Evolutionary conservation across 2,113 vertebrate species (phyloP), one percentile per base, ranked within the genome.

Genomic region (Serilophus lunatus): DNA sequence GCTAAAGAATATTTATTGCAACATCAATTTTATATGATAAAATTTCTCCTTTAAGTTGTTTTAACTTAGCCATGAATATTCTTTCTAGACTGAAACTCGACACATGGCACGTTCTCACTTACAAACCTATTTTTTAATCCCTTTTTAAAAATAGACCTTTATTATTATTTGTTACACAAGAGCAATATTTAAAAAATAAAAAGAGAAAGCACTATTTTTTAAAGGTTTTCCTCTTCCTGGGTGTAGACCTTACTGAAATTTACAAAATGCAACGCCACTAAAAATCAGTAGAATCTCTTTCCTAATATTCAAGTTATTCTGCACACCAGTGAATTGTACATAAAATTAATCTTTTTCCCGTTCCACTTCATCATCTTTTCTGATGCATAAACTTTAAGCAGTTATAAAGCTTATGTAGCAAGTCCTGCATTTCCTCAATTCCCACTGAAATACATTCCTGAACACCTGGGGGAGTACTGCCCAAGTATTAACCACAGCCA

Each of bases 1-100:
- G 38, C 53, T 59, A 50, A 60, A 12, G 13, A 60, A 40, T 79
- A n/a, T 97, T 96, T 92, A 87, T 94, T 95, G 95, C 70, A 44
- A 66, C 78, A 92, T 94, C 84, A 77, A 60, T 94, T 94, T 94
- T 82, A 87, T 91, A 60, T 74, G 69, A 49, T 85, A 69, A 77
- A 88, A 84, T 13, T 59, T 85, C 49, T 64, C 29, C 75, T 92
- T 92, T 54, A 85, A 83, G 50, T 47, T 59, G 71, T 75, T 92
- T 80, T 90, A 94, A 85, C 35, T 96, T 82, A 61, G 56, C 20
- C 11, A 51, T 81, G 29, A 83, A 49, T 7, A 4, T 69, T 90
- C 95, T 92, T 51, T 74, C 28, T 70, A 71, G 70, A 63, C 36
- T 89, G 84, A 94, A 94, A 89, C 42, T 64, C 86, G 61, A 74